Evolutionary conservation across 2,888 invertebrate genomes (phyloP).

Genomic region (Rotaria socialis): DNA sequence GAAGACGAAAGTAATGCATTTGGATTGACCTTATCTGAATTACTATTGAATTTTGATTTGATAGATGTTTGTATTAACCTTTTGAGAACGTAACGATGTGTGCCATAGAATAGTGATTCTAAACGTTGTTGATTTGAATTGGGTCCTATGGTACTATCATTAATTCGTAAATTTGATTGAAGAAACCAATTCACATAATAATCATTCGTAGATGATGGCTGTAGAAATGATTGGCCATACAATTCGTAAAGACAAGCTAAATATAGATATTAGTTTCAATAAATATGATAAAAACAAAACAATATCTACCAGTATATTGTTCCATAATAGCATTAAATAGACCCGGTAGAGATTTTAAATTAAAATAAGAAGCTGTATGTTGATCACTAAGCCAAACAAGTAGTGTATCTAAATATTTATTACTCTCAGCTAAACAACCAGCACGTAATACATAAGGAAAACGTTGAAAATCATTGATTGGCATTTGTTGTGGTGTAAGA

Average conservation of each 20-base stretch:
- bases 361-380: not conserved
- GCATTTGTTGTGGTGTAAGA: not conserved
- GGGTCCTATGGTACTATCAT: not conserved
- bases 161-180: not conserved
- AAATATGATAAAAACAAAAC: not conserved
- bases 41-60: not conserved
- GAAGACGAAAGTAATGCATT: too few relatives aligned
- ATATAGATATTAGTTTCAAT: not conserved
- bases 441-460: not conserved
- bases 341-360: not conserved
- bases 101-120: not conserved
- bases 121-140: not conserved
- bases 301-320: not conserved
- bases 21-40: not conserved
- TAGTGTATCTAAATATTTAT: slow-evolving; percentile 6
- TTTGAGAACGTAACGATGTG: not conserved
- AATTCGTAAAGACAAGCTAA: slow-evolving; percentile 28
- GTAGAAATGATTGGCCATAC: not conserved
- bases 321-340: slow-evolving; percentile 25
- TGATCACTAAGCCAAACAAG: not conserved
- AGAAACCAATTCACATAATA: slow-evolving; percentile 9
- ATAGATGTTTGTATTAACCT: not conserved
- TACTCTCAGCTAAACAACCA: not conserved
- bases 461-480: not conserved
- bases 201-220: not conserved